Base-by-base conservation (phyloP, 2,113 vertebrate genomes). In the Calyptommatus sinebrachiatus region DNA sequence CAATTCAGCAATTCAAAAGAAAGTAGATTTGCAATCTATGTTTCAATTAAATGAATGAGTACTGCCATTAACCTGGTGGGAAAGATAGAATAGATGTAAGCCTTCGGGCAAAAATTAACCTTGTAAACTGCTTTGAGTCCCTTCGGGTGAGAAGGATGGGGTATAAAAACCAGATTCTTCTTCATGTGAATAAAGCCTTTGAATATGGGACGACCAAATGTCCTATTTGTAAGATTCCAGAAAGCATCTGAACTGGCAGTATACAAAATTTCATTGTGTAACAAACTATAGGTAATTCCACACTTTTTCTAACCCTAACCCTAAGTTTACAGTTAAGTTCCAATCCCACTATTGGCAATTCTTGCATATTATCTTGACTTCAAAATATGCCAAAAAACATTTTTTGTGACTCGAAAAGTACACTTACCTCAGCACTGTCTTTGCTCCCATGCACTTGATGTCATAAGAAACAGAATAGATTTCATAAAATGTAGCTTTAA, bases 401-500 rank as follows among this genome's bases (percentile, higher is more conserved):
- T 48, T 71, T 22, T 10, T 16, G 53, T 20, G 26, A 71, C 16
- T 3, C 18, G 63, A 48, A 80, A 48, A 5, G 5, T 12, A 24
- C 16, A 73, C 89, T 95, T 91, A 96, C 96, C 93, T 89, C 78
- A 97, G 71, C 11, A 96, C 0, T 0, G 90, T 91, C 88, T 96
- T 97, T 67, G 93, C 87, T 77, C 95, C 91, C 7, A 88, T 94
- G 80, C 95, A 97, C 8, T 91, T 93, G 84, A 97, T 93, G 80
- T 97, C 94, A 0, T 95, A 97, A 1, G 95, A 96, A 61, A 97
- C 81, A 0, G 95, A 94, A 85, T 98, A 96, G 77, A 95, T 94
- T 80, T 97, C 96, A 11, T 96, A 96, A 84, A 97, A 92, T 0
- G 95, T 96, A 1, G 95, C 95, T 80, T 93, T 96, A 79, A 97